These are phyloP conservation scores for Uria lomvia DNA, from an alignment of 2,113 vertebrate genomes.

Conservation along the genomic window DNA sequence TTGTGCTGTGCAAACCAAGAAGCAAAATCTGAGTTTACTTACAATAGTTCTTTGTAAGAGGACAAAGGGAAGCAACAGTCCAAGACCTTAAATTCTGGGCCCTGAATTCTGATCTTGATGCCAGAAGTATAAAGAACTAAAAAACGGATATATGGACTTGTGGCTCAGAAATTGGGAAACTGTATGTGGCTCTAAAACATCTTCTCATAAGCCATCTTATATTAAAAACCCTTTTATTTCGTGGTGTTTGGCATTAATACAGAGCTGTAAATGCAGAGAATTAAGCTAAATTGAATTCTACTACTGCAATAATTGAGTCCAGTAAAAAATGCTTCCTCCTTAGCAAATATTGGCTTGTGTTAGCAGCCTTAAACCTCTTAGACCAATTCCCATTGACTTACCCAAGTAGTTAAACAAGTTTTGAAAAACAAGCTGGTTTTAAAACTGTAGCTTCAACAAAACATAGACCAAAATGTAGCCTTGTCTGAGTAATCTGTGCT, in stretches of 20 bases:
- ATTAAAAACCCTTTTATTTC: neutral
- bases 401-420: neutral
- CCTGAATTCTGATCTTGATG: neutral
- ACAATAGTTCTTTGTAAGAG: neutral
- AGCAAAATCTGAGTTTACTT: neutral
- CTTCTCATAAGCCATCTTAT: neutral
- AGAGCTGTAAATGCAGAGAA: neutral
- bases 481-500: neutral
- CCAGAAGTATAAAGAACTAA: neutral
- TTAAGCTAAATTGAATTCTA: neutral
- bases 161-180: neutral
- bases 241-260: neutral
- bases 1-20: neutral
- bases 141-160: neutral
- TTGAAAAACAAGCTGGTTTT: neutral
- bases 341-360: neutral
- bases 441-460: neutral
- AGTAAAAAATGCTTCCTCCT: neutral
- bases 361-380: neutral
- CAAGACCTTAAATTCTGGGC: neutral
- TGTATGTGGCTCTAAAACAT: neutral
- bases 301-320: neutral
- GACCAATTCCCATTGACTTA: neutral
- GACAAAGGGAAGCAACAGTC: no score
- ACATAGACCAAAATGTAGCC: neutral